Evolutionary conservation across 2,888 invertebrate species (phyloP), one percentile per base, ranked within the genome.

Genomic region (Oscheius myriophilus): DNA sequence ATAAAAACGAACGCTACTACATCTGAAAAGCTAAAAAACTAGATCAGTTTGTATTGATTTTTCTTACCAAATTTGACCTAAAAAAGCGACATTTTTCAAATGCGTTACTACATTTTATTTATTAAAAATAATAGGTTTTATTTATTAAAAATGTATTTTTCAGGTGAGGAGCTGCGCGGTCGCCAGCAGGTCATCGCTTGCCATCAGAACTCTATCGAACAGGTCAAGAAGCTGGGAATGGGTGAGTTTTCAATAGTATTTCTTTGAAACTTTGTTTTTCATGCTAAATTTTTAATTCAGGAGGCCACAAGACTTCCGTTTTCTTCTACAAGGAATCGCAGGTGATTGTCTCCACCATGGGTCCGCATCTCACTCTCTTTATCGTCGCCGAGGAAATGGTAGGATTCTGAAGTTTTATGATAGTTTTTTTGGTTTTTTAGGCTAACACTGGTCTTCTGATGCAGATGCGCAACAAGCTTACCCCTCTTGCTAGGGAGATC

Each of bases 381-480:
- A 16, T 57, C 16, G 12, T 57, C 23, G 57, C 57, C n/a, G 6
- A 33, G 2, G 25, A 21, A 9, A n/a, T 33, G 39, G 57, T 57
- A 39, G 11, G 57, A 9, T 53, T 25, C 53, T 6, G 2, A 9
- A 53, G 14, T 14, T 26, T 25, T 21, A 53, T 33, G 33, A 6
- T 33, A 33, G 33, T 33, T 33, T 33, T 9, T 3, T 33, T 9
- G 9, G 33, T 33, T 33, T 64, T 64, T 55, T 45, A 63, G 69
- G 57, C 75, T 23, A 71, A 69, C 33, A 63, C 73, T 1, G 75
- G 73, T 45, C 58, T 57, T 18, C 54, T 75, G 58, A 55, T 75
- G 3, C 42, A 67, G 21, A 23, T 72, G 42, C 68, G 74, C 9
- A 65, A 74, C 0, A 72, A 72, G 41, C 59, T 76, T 7, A 33